Conservation (phyloP, 92 coral and sea anemone genomes). For the Scolanthus callimorphus region DNA sequence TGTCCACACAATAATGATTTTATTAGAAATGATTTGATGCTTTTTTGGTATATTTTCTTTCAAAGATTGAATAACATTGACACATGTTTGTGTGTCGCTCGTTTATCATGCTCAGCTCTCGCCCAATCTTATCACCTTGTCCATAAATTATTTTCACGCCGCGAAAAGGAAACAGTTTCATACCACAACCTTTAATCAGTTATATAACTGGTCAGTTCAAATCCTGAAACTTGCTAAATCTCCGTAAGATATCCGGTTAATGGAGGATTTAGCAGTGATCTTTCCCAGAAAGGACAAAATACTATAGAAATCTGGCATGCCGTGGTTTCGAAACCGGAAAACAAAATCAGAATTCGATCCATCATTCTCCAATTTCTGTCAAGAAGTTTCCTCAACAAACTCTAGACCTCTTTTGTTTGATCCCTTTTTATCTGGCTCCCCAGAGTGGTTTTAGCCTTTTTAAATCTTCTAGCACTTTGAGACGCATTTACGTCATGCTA, state of each 20-base stretch:
- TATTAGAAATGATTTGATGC: too few relatives aligned
- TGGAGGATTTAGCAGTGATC: too few relatives aligned
- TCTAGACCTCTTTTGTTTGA: neutral
- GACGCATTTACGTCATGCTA: too few relatives aligned
- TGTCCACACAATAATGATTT: too few relatives aligned
- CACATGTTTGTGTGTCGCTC: slow-evolving; percentile 18
- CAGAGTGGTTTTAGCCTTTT: too few relatives aligned
- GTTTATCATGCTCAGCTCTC: slow-evolving; percentile 25
- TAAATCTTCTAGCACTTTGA: too few relatives aligned
- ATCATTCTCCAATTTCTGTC: slow-evolving; percentile 51
- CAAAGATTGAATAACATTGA: neutral
- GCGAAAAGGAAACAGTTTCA: neutral
- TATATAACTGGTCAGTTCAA: slow-evolving; percentile 8
- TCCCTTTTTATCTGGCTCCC: neutral
- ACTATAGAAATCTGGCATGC: too few relatives aligned
- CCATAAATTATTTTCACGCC: neutral
- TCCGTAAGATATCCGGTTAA: neutral
- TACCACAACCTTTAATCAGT: neutral
- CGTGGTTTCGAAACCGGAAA: slow-evolving; percentile 55
- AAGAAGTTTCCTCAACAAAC: slow-evolving; percentile 3
- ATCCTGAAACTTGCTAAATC: neutral
- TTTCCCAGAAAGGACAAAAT: too few relatives aligned
- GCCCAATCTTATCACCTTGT: slow-evolving; percentile 12
- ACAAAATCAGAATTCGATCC: slow-evolving; percentile 61
- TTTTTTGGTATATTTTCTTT: too few relatives aligned